These are phyloP conservation scores for Myotis vivesi DNA, from an alignment of 2,797 vertebrate genomes.

Conservation along the genomic window DNA sequence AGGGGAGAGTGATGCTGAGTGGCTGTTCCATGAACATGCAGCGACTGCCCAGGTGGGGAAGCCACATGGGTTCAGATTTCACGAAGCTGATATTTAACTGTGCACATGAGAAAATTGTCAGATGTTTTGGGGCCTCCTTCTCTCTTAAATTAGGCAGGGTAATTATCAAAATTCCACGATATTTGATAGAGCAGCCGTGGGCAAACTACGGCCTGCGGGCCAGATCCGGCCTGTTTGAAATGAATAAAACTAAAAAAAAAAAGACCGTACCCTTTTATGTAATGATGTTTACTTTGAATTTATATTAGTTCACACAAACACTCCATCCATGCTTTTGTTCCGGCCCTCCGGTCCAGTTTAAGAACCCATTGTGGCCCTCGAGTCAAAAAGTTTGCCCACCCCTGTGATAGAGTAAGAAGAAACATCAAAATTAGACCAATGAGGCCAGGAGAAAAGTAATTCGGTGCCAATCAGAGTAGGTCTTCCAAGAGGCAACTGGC, in stretches of 20 bases:
- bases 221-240: too few relatives aligned
- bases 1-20: accelerated
- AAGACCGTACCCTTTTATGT: too few relatives aligned
- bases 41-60: accelerated
- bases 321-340: too few relatives aligned
- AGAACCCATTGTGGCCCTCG: too few relatives aligned
- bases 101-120: background rate
- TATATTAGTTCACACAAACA: too few relatives aligned
- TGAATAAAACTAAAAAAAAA: too few relatives aligned
- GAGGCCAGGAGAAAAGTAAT: accelerated
- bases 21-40: too few relatives aligned
- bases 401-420: background rate
- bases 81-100: accelerated
- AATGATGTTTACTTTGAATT: too few relatives aligned
- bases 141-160: background rate
- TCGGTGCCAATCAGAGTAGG: accelerated
- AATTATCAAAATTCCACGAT: accelerated
- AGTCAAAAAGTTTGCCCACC: too few relatives aligned
- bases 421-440: accelerated
- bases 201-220: too few relatives aligned
- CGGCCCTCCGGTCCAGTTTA: too few relatives aligned
- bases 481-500: accelerated
- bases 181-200: background rate
- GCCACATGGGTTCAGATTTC: accelerated
- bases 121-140: background rate